phyloP scores from a whole-genome alignment of 2,888 invertebrate genomes.

The Sphaerophoria rueppellii region DNA sequence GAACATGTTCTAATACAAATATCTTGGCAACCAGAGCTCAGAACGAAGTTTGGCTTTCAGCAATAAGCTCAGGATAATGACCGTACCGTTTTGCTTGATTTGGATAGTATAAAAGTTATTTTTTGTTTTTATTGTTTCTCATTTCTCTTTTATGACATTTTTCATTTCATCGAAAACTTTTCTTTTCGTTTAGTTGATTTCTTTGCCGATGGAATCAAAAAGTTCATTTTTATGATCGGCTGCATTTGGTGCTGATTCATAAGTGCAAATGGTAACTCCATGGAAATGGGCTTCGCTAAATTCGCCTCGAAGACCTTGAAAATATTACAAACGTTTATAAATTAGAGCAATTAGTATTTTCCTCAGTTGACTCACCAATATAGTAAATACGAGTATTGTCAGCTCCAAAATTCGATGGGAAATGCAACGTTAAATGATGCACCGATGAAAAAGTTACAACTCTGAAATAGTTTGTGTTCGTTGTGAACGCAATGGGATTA shows the following conservation, averaged over 20 bases:
- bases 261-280: conserved; percentile 95
- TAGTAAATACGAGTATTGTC: conserved; percentile 94
- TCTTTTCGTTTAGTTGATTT: conserved; percentile 83
- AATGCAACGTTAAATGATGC: conserved; percentile 93
- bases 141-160: background rate
- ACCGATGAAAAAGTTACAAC: conserved; percentile 96
- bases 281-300: conserved; percentile 92
- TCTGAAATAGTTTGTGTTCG: conserved; percentile 84
- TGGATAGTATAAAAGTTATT: too few species aligned
- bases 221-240: conserved; percentile 91
- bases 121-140: too few species aligned
- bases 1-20: too few species aligned
- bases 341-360: too few species aligned
- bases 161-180: background rate
- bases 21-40: too few species aligned
- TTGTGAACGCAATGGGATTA: too few species aligned
- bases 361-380: conserved; percentile 88
- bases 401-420: conserved; percentile 93
- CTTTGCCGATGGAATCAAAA: conserved; percentile 85
- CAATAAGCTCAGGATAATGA: too few species aligned
- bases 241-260: conserved; percentile 93
- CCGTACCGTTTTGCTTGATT: too few species aligned
- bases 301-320: conserved; percentile 90
- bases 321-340: too few species aligned
- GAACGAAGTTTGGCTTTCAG: too few species aligned